A percentile compares a stretch with the other conserved stretches of the same genome.
These are phyloP conservation scores for Sturmia bella DNA, from an alignment of 2,888 invertebrate species.

Conservation along the genomic window DNA sequence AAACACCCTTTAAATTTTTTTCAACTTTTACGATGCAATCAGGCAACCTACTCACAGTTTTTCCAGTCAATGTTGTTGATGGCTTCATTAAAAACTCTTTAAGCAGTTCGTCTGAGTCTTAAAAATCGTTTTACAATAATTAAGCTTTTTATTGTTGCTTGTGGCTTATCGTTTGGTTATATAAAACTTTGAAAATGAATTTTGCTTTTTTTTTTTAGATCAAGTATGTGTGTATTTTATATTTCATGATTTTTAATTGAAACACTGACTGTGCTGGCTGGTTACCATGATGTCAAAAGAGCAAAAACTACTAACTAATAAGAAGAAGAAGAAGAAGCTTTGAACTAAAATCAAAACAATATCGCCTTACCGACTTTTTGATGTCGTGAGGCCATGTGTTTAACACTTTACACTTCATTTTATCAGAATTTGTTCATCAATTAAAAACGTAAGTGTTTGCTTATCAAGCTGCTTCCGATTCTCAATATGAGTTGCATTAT, in stretches of 20 bases:
- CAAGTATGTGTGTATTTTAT: neutral
- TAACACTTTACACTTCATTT: too few relatives aligned
- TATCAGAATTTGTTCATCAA: too few relatives aligned
- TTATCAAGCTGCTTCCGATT: too few relatives aligned
- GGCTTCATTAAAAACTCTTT: conserved; percentile 39
- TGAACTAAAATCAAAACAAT: too few relatives aligned
- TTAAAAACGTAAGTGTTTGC: too few relatives aligned
- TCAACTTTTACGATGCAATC: conserved; percentile 15
- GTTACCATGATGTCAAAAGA: conserved; percentile 26
- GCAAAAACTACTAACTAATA: too few relatives aligned
- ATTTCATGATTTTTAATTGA: conserved; percentile 8
- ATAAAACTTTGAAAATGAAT: conserved; percentile 42
- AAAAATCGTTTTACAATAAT: conserved; percentile 12
- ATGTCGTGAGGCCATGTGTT: too few relatives aligned
- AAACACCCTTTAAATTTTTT: too few relatives aligned
- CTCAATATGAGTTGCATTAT: too few relatives aligned
- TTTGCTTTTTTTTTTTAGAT: conserved; percentile 7
- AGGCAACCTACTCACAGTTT: conserved; percentile 37
- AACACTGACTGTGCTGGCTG: neutral
- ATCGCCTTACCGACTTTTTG: too few relatives aligned
- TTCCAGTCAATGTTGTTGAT: conserved; percentile 9
- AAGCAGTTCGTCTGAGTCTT: neutral
- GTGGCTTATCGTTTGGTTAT: conserved; percentile 45
- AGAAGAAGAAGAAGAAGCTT: too few relatives aligned
- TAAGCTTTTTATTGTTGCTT: conserved; percentile 1